These are phyloP conservation scores for Lydus trimaculatus DNA, from an alignment of 2,888 invertebrate species.

Conservation along the genomic window DNA sequence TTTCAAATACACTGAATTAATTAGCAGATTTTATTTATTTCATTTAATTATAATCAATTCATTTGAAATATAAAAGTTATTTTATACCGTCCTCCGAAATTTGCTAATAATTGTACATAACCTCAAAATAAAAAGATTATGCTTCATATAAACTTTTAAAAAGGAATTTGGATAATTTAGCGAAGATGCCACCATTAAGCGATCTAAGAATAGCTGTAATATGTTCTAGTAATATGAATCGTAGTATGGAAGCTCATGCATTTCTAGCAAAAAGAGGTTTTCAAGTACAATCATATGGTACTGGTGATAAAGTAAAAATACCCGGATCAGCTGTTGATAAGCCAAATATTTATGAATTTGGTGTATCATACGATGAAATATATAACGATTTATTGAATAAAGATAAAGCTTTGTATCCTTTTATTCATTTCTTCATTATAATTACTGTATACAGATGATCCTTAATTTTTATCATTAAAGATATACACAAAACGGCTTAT, in stretches of 20 bases:
- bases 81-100: background rate
- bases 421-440: background rate
- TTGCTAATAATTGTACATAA: background rate
- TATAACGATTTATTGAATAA: constrained; percentile 90
- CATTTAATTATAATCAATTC: background rate
- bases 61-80: too few species aligned
- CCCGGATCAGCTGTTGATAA: constrained; percentile 93
- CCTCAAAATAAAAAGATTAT: background rate
- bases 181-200: constrained; percentile 21
- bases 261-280: constrained; percentile 97
- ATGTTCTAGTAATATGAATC: constrained; percentile 99
- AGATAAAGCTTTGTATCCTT: constrained; percentile 81
- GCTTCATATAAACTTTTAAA: background rate
- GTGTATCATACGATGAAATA: constrained; percentile 93
- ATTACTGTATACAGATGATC: background rate
- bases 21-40: background rate
- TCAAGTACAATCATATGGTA: constrained; percentile 92
- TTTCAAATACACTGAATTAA: background rate
- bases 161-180: background rate
- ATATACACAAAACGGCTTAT: constrained; percentile 94
- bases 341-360: constrained; percentile 98
- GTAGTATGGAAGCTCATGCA: constrained; percentile 99
- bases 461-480: constrained; percentile 12
- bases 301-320: constrained; percentile 94
- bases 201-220: constrained; percentile 89